Evolutionary conservation across 1,140 invertebrate genomes (phyloP), one percentile per base, ranked within the genome.

Genomic region (Eufriesea mexicana): DNA sequence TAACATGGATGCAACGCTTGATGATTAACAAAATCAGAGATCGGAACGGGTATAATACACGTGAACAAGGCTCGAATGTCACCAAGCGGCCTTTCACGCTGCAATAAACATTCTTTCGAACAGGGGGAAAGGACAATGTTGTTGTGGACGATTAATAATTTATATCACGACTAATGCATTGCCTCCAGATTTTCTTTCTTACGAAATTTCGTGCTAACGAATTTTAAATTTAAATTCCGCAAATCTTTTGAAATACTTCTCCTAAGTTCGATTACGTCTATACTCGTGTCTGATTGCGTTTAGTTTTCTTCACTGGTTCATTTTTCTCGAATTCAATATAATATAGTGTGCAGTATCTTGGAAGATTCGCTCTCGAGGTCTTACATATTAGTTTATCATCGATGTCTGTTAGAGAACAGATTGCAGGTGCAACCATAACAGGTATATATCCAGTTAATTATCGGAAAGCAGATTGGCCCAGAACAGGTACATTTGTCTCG

Each of bases 401-500:
- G 5, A 70, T 82, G 76, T 83, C 57, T 77, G 55, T 9, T 8
- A 45, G 51, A 45, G 54, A 71, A 47, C 54, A 55, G 25, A 86
- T 76, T 18, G 68, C 42, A 76, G n/a, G 28, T 45, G 10, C 18
- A 55, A n/a, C n/a, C 35, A 5, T 54, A 70, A 42, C 55, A 66
- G 28, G 70, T 51, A 49, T 67, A 18, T 28, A 54, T 16, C 2
- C 42, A 14, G 12, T 55, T 68, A 64, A 83, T 83, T 23, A 16
- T 83, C 28, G 18, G 77, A 84, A 86, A 70, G 73, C 70, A 42
- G 59, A 64, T 72, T 77, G 10, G 64, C 47, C 54, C 59, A 64
- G 81, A 72, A 76, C 59, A 5, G 49, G 35, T 84, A 20, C 42
- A 87, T 84, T 83, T 83, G 73, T 86, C 67, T 84, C 28, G n/a